phyloP scores from a whole-genome alignment of 2,797 vertebrate genomes.

The Enteromius radiatus region DNA sequence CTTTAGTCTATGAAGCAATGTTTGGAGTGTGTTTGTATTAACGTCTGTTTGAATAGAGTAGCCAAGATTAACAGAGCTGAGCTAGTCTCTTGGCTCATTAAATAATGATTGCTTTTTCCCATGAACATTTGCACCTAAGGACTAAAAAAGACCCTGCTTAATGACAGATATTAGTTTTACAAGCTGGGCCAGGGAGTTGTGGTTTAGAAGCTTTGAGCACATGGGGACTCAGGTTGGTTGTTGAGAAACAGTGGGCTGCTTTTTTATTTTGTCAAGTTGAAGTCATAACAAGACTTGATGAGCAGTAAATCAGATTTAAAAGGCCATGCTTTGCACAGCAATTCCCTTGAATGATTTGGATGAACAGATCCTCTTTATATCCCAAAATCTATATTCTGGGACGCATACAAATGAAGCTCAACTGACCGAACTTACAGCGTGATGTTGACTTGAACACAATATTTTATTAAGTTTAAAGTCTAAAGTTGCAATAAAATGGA shows the following conservation, averaged over 20 bases:
- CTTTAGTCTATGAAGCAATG: conserved; percentile 28
- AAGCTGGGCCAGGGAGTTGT: conserved; percentile 53
- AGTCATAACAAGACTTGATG: conserved; percentile 20
- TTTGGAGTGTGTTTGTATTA: conserved; percentile 41
- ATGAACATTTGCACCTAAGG: conserved; percentile 58
- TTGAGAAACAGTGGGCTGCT: conserved; percentile 42
- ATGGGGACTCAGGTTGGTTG: conserved; percentile 33
- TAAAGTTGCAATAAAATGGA: background rate
- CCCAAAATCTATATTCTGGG: background rate
- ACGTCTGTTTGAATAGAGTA: conserved; percentile 51
- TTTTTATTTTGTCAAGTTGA: conserved; percentile 19
- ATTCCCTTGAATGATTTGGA: background rate
- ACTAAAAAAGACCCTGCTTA: conserved; percentile 53
- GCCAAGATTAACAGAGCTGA: conserved; percentile 62
- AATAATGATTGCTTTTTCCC: conserved; percentile 61
- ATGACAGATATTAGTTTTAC: conserved; percentile 62
- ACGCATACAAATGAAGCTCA: background rate
- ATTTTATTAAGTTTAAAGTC: too few relatives aligned
- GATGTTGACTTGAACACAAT: background rate
- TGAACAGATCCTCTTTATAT: background rate
- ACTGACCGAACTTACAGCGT: background rate
- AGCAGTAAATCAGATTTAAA: conserved; percentile 26
- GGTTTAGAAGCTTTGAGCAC: conserved; percentile 53
- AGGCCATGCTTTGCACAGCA: conserved; percentile 22
- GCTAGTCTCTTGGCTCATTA: conserved; percentile 60